These are phyloP conservation scores for Muscidifurax raptorellus DNA, from an alignment of 1,140 invertebrate genomes.

Conservation along the genomic window DNA sequence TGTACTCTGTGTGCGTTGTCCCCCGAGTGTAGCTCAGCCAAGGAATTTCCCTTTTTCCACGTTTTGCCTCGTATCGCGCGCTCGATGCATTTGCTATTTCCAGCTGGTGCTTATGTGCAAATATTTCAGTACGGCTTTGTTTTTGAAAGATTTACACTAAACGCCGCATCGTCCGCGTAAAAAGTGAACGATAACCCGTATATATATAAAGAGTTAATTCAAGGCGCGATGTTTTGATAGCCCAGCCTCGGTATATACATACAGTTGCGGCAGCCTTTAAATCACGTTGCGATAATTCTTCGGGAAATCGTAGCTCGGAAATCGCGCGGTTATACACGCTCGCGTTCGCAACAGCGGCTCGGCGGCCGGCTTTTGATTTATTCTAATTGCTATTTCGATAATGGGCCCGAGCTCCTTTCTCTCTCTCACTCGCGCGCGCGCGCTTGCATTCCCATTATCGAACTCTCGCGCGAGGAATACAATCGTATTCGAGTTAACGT, in stretches of 20 bases:
- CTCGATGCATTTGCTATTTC: conserved; percentile 18
- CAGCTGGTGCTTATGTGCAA: too few relatives aligned
- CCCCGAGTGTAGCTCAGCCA: conserved; percentile 25
- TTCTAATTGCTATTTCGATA: conserved; percentile 76
- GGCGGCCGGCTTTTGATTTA: conserved; percentile 69
- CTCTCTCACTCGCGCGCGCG: too few relatives aligned
- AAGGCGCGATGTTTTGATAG: not conserved
- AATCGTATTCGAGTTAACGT: conserved; percentile 73
- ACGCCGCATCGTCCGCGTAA: too few relatives aligned
- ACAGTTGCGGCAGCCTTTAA: conserved; percentile 21
- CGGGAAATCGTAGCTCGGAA: conserved; percentile 62
- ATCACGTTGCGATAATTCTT: conserved; percentile 58
- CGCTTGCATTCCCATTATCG: conserved; percentile 75
- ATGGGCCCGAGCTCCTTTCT: conserved; percentile 61
- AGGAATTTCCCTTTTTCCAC: conserved; percentile 22
- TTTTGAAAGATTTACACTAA: not conserved
- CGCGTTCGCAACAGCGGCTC: not conserved
- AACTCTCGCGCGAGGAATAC: conserved; percentile 69
- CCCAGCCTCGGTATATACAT: too few relatives aligned
- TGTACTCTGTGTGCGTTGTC: not conserved
- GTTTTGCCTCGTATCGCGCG: not conserved
- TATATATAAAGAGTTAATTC: too few relatives aligned
- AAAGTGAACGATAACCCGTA: too few relatives aligned
- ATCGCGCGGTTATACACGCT: conserved; percentile 52
- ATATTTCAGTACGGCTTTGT: not conserved